A percentile compares a stretch with the other conserved stretches of the same genome.
Conservation (phyloP, 2,797 vertebrate species). For the Eospalax fontanierii region DNA sequence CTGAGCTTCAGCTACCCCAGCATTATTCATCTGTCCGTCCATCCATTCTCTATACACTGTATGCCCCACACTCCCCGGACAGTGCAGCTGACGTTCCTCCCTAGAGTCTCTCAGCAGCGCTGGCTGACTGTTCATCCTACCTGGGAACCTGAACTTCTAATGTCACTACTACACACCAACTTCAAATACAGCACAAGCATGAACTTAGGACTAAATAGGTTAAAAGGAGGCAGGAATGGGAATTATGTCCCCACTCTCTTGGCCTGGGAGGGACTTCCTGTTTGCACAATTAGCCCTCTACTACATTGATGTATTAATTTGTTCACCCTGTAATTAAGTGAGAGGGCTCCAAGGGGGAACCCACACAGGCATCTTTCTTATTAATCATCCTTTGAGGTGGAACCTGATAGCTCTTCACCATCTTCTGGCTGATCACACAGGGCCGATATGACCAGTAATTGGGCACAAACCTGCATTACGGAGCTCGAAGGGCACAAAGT, state of each 20-base stretch:
- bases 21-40: background rate
- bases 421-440: background rate
- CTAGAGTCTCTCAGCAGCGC: background rate
- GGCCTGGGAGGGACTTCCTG: background rate
- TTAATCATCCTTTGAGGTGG: background rate
- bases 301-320: constrained; percentile 40
- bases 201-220: background rate
- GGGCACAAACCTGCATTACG: background rate
- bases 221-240: background rate
- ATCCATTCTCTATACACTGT: background rate
- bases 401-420: background rate
- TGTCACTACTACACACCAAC: background rate
- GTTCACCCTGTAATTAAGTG: constrained; percentile 41
- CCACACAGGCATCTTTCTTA: background rate
- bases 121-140: background rate
- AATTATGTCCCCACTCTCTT: background rate
- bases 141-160: background rate
- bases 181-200: background rate
- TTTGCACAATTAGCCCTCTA: background rate
- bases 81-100: background rate
- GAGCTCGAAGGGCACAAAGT: background rate
- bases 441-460: background rate
- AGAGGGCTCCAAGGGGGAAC: background rate
- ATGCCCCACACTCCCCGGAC: background rate
- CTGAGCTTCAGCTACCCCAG: background rate